Evolutionary conservation across 2,797 vertebrate genomes (phyloP).

Genomic region (Hydrophis major): DNA sequence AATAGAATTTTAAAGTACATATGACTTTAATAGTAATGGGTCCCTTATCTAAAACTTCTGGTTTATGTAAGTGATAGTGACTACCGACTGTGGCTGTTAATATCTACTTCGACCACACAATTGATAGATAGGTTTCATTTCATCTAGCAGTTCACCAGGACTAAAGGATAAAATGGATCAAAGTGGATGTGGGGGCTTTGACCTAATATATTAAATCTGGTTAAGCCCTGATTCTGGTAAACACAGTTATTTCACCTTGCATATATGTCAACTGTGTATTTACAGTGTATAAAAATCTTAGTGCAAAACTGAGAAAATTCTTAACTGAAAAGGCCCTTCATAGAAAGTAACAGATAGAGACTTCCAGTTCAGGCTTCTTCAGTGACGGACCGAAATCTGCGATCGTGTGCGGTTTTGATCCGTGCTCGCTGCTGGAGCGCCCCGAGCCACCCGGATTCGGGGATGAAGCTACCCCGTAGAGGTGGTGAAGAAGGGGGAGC

Average conservation of each 20-base stretch:
- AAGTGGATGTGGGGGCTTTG: not conserved
- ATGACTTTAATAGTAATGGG: not conserved
- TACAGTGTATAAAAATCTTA: not conserved
- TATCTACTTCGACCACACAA: not conserved
- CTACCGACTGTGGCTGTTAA: not conserved
- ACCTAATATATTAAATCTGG: not conserved
- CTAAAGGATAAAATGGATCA: not conserved
- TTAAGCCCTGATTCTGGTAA: not conserved
- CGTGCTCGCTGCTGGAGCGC: too few relatives aligned
- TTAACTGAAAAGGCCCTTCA: not conserved
- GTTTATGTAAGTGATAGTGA: not conserved
- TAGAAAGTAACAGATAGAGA: not conserved
- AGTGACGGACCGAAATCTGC: too few relatives aligned
- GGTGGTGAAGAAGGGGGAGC: too few relatives aligned
- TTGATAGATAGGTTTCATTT: not conserved
- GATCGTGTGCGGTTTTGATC: too few relatives aligned
- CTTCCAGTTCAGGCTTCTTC: too few relatives aligned
- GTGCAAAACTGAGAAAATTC: not conserved
- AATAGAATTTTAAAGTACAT: not conserved
- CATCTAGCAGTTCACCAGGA: not conserved
- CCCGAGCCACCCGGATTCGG: too few relatives aligned
- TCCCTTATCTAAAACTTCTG: not conserved
- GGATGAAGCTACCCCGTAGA: too few relatives aligned
- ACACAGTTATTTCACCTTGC: not conserved
- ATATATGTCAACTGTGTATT: not conserved